A percentile compares a stretch with the other conserved stretches of the same genome.
Conservation (phyloP, 2,888 invertebrate species). For the Pterostichus niger region DNA sequence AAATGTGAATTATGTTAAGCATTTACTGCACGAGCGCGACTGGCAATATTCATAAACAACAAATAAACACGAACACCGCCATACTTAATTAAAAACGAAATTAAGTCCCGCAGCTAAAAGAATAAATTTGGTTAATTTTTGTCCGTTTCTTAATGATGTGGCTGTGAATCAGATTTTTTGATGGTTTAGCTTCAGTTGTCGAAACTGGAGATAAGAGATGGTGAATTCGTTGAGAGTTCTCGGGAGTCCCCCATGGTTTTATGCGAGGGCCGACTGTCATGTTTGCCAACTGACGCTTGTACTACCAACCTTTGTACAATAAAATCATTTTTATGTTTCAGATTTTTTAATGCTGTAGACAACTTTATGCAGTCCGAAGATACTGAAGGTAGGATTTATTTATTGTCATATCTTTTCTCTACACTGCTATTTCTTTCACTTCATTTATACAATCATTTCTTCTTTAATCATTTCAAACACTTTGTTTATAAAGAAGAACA, state of each 20-base stretch:
- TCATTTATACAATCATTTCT: constrained; percentile 17
- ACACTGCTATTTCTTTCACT: constrained; percentile 47
- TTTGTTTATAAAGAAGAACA: too few species aligned
- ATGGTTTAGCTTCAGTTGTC: not conserved
- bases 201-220: constrained; percentile 2
- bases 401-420: constrained; percentile 61
- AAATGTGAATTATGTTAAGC: constrained; percentile 47
- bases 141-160: constrained; percentile 29
- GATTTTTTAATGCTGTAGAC: constrained; percentile 76
- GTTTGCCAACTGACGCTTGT: constrained; percentile 64
- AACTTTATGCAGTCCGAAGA: constrained; percentile 73
- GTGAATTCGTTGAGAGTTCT: not conserved
- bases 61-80: constrained; percentile 6
- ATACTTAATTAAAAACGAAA: constrained; percentile 42
- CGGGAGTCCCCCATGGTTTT: constrained; percentile 42
- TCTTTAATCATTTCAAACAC: not conserved
- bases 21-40: not conserved
- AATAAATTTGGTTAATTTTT: constrained; percentile 30
- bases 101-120: constrained; percentile 32
- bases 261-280: constrained; percentile 55
- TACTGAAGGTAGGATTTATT: constrained; percentile 74
- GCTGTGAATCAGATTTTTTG: constrained; percentile 13
- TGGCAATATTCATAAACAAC: constrained; percentile 57
- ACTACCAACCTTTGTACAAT: constrained; percentile 56
- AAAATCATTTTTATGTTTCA: constrained; percentile 73